Evolutionary conservation across 2,888 invertebrate species (phyloP).

Genomic region (Vanessa cardui): DNA sequence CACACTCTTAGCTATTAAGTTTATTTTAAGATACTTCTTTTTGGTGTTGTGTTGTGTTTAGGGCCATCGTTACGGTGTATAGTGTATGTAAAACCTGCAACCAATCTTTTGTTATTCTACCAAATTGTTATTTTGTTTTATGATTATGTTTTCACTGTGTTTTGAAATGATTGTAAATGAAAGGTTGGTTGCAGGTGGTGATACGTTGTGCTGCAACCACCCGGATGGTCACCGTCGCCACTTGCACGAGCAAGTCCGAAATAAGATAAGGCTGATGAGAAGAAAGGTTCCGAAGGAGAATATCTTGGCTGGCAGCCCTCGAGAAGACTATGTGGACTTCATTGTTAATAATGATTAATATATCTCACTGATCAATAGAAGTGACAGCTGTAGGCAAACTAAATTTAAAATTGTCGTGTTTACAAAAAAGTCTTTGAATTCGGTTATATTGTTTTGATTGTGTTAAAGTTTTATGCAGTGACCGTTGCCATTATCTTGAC

Average conservation of each 20-base stretch:
- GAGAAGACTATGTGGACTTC: constrained; percentile 72
- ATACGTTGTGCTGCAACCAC: constrained; percentile 58
- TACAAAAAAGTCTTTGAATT: no score
- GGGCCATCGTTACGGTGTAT: not conserved
- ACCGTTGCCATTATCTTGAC: no score
- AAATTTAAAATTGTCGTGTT: no score
- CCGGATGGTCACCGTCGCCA: constrained; percentile 67
- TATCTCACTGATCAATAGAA: not conserved
- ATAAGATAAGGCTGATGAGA: constrained; percentile 59
- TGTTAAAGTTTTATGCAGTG: no score
- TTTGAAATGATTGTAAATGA: constrained; percentile 46
- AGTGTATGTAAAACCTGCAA: constrained; percentile 32
- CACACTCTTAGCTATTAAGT: not conserved
- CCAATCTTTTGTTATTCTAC: constrained; percentile 16
- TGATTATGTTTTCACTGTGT: constrained; percentile 17
- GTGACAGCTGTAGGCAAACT: no score
- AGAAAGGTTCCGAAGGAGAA: constrained; percentile 67
- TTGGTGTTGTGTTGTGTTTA: not conserved
- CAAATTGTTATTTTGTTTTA: constrained; percentile 5
- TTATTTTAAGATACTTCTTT: not conserved
- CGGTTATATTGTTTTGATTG: no score
- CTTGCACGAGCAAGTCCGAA: constrained; percentile 61
- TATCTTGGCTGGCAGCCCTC: constrained; percentile 55
- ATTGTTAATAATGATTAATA: constrained; percentile 72
- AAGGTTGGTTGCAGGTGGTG: constrained; percentile 79